Percentiles rank a stretch among this genome's conserved stretches.
phyloP scores from a whole-genome alignment of 1,140 invertebrate species.

The Platorchestia sp. region DNA sequence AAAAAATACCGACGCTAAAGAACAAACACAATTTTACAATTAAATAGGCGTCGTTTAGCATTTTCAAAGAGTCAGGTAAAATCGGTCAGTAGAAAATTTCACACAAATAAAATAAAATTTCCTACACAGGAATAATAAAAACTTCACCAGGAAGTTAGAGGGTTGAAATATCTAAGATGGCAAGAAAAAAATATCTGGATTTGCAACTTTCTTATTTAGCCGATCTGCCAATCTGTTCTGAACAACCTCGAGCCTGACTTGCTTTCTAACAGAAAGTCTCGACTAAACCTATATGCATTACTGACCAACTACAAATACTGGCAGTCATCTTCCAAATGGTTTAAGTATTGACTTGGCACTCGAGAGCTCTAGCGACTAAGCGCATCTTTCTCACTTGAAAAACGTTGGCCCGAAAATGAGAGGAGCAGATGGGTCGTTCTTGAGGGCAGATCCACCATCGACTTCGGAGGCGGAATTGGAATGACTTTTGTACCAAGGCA shows the following conservation, averaged over 20 bases:
- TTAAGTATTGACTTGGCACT: no score
- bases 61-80: no score
- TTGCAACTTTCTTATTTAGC: neutral
- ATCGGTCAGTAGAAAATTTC: neutral
- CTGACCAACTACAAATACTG: neutral
- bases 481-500: conserved; percentile 34
- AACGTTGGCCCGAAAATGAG: conserved; percentile 58
- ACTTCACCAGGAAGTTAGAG: neutral
- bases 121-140: no score
- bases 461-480: conserved; percentile 23
- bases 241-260: neutral
- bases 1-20: no score
- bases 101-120: neutral
- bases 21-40: no score
- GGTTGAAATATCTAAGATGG: neutral
- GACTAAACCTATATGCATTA: neutral
- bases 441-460: neutral
- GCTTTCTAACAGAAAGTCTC: neutral
- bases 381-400: conserved; percentile 57
- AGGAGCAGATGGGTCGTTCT: conserved; percentile 12
- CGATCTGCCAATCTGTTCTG: neutral
- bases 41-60: no score
- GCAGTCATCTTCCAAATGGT: neutral
- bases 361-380: neutral
- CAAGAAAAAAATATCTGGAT: neutral